phyloP scores from a whole-genome alignment of 2,113 vertebrate genomes.

The Dissostichus mawsoni region DNA sequence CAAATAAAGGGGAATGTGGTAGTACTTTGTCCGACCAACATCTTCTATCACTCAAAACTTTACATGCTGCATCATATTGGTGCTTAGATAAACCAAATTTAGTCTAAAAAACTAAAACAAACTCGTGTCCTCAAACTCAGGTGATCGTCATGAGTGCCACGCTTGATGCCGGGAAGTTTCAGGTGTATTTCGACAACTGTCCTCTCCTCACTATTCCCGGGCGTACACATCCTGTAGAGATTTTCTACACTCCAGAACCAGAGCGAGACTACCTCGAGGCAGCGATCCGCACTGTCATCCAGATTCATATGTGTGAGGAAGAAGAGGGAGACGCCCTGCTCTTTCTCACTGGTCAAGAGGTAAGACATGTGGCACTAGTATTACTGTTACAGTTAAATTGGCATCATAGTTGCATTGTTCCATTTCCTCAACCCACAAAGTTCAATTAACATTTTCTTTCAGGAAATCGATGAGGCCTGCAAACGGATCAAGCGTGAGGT shows the following conservation, averaged over 20 bases:
- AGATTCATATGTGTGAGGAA: conserved; percentile 99
- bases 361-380: conserved; percentile 58
- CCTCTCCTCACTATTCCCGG: conserved; percentile 98
- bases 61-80: not conserved
- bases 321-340: conserved; percentile 97
- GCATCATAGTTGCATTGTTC: not conserved
- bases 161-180: conserved; percentile 98
- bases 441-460: conserved; percentile 15
- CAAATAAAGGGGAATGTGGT: not conserved
- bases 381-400: not conserved
- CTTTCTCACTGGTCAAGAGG: conserved; percentile 99
- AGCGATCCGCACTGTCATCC: conserved; percentile 97
- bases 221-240: conserved; percentile 98
- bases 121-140: conserved; percentile 26
- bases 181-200: conserved; percentile 98
- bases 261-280: conserved; percentile 99
- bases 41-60: not conserved
- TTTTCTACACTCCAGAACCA: conserved; percentile 98
- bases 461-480: conserved; percentile 99
- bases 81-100: not conserved
- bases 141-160: conserved; percentile 98
- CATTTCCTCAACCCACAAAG: not conserved
- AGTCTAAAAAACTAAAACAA: not conserved
- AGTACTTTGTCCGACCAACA: not conserved
- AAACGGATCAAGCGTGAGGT: conserved; percentile 99